phyloP scores from a whole-genome alignment of 2,113 vertebrate species.

The Malurus elegans region DNA sequence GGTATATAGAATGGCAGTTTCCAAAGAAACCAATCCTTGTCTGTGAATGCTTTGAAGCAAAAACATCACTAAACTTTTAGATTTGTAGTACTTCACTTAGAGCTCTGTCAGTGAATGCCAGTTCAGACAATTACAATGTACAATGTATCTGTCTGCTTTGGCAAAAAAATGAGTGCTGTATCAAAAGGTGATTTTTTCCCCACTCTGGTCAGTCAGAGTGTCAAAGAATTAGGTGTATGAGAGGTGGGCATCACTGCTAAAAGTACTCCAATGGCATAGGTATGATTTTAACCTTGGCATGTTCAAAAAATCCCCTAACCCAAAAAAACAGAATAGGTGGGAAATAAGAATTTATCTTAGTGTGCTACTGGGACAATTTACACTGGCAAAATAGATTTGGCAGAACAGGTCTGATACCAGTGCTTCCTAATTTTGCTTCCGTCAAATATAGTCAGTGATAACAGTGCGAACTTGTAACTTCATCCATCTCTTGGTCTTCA shows the following conservation, averaged over 20 bases:
- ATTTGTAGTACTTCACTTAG: neutral
- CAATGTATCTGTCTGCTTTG: neutral
- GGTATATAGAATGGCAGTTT: neutral
- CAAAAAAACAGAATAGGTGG: neutral
- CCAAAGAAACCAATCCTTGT: neutral
- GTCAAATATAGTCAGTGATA: neutral
- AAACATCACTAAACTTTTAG: neutral
- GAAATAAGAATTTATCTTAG: neutral
- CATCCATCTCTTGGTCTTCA: neutral
- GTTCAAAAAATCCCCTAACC: neutral
- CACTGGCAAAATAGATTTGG: neutral
- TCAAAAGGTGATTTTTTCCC: neutral
- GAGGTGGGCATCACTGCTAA: neutral
- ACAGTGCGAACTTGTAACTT: neutral
- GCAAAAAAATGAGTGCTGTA: neutral
- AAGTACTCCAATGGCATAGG: neutral
- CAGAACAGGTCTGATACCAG: neutral
- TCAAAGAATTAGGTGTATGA: neutral
- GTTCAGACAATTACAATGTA: neutral
- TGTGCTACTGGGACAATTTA: neutral
- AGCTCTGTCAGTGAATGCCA: neutral
- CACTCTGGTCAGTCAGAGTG: neutral
- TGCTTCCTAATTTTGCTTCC: neutral
- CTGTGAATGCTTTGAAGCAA: neutral
- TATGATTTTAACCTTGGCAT: neutral